Evolutionary conservation across 2,888 invertebrate species (phyloP).

Genomic region (Eupithecia subumbrata): DNA sequence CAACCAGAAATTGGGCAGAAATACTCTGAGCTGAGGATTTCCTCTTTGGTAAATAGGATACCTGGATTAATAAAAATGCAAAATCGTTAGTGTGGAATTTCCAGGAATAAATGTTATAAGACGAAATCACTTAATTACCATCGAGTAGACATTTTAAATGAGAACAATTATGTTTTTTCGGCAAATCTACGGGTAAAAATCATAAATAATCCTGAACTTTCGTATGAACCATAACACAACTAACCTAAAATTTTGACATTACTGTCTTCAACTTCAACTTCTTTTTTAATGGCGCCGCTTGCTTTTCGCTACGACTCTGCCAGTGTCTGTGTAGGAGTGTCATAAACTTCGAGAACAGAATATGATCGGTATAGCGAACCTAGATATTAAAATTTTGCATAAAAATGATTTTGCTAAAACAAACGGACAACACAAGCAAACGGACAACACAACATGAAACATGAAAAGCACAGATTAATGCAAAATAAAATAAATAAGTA

Average conservation of each 20-base stretch:
- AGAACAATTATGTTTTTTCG: neutral
- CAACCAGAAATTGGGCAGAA: conserved; percentile 99
- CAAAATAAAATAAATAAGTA: too few species aligned
- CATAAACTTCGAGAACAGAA: too few species aligned
- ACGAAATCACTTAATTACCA: neutral
- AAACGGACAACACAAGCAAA: too few species aligned
- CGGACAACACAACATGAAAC: too few species aligned
- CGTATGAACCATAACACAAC: neutral
- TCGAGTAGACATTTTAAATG: conserved; percentile 66
- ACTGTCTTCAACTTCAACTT: too few species aligned
- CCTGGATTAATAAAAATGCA: conserved; percentile 74
- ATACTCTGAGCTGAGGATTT: conserved; percentile 96
- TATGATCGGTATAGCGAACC: too few species aligned
- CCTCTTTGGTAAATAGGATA: conserved; percentile 96
- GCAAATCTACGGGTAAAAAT: neutral
- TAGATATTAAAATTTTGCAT: too few species aligned
- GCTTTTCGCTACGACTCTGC: too few species aligned
- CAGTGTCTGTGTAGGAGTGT: too few species aligned
- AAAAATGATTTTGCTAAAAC: too few species aligned
- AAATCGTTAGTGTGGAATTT: neutral
- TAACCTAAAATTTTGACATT: neutral
- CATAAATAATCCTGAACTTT: neutral
- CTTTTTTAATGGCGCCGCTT: too few species aligned
- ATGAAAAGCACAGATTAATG: too few species aligned
- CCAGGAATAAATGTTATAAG: neutral